These are phyloP conservation scores for Frankliniella intonsa DNA, from an alignment of 2,888 invertebrate species.

Conservation along the genomic window DNA sequence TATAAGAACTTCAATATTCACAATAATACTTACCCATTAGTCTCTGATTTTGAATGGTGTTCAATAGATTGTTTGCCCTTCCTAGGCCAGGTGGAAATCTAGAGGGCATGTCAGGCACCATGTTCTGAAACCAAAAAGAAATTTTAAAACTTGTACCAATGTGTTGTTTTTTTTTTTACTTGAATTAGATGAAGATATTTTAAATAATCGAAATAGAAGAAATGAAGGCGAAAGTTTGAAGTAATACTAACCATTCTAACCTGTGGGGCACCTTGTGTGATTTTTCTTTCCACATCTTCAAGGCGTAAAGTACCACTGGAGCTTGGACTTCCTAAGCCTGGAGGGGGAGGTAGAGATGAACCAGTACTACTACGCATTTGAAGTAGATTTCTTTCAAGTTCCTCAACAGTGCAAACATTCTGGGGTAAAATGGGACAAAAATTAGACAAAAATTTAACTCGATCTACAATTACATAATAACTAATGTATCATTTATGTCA, in stretches of 20 bases:
- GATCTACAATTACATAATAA: neutral
- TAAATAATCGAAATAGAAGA: constrained; percentile 30
- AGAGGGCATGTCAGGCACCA: neutral
- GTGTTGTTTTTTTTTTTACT: neutral
- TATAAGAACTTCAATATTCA: too few relatives aligned
- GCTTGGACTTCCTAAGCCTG: neutral
- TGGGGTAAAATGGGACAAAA: constrained; percentile 45
- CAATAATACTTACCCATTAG: constrained; percentile 31
- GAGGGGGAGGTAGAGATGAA: neutral
- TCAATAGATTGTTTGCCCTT: neutral
- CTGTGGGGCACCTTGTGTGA: neutral
- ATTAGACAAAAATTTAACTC: neutral
- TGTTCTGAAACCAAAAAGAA: neutral
- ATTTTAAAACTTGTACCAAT: neutral
- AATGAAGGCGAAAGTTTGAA: constrained; percentile 29
- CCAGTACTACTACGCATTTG: constrained; percentile 41
- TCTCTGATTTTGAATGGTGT: constrained; percentile 33
- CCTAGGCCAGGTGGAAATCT: constrained; percentile 29
- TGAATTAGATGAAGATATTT: neutral
- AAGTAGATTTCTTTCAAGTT: constrained; percentile 64
- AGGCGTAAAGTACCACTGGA: constrained; percentile 35
- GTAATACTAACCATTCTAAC: neutral
- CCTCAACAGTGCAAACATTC: constrained; percentile 68
- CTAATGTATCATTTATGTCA: neutral
- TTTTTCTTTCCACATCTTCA: constrained; percentile 37